Conservation (phyloP, 2,888 invertebrate genomes). For the Shargacucullia verbasci region DNA sequence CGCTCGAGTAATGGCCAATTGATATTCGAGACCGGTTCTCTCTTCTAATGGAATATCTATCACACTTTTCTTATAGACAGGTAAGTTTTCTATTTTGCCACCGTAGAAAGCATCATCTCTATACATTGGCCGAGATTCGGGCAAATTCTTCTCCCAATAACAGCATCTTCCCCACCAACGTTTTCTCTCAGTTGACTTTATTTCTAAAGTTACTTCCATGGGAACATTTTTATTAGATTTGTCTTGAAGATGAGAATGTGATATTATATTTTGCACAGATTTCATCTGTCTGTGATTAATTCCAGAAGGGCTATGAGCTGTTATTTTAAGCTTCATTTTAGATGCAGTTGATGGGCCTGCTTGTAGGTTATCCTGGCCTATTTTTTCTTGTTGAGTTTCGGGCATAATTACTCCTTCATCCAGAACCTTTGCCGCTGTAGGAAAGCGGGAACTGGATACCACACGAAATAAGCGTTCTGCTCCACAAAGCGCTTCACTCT, state of each 20-base stretch:
- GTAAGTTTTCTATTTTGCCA: constrained; percentile 72
- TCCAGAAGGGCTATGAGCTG: constrained; percentile 58
- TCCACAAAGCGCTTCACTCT: constrained; percentile 14
- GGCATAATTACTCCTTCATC: constrained; percentile 57
- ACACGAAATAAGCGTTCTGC: constrained; percentile 58
- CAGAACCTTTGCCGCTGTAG: constrained; percentile 75
- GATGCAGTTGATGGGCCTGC: constrained; percentile 65
- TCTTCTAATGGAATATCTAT: constrained; percentile 61
- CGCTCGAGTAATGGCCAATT: constrained; percentile 78
- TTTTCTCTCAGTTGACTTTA: constrained; percentile 51
- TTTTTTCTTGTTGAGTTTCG: constrained; percentile 38
- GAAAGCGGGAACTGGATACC: constrained; percentile 69
- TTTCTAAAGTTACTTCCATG: constrained; percentile 60
- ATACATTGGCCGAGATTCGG: constrained; percentile 78
- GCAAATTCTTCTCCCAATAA: constrained; percentile 74
- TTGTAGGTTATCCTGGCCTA: too few species aligned
- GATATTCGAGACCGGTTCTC: constrained; percentile 80
- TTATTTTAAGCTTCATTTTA: not conserved
- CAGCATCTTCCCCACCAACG: constrained; percentile 70
- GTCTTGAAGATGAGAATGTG: not conserved
- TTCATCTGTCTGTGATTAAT: constrained; percentile 67
- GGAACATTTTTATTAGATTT: constrained; percentile 51
- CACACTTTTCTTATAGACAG: constrained; percentile 76
- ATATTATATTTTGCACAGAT: constrained; percentile 71
- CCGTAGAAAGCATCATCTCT: constrained; percentile 80